Conservation (phyloP, 2,888 invertebrate genomes). For the Tyria jacobaeae region DNA sequence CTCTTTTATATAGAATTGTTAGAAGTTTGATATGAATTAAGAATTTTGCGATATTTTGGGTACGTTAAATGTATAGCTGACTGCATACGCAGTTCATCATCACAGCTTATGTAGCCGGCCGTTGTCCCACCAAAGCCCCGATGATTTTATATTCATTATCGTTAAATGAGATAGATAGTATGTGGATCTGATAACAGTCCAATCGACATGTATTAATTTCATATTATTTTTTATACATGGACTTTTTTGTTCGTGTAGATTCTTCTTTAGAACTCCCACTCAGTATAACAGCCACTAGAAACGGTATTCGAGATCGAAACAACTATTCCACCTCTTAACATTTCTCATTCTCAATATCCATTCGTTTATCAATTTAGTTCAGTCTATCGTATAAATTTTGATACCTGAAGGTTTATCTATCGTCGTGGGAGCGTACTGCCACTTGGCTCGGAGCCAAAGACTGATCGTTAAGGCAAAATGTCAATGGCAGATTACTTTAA, state of each 20-base stretch:
- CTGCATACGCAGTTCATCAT: no score
- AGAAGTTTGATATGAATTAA: no score
- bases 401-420: slow-evolving; percentile 44
- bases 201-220: not conserved
- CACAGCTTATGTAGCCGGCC: not conserved
- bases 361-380: slow-evolving; percentile 37
- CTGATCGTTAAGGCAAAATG: slow-evolving; percentile 70
- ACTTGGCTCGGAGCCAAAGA: slow-evolving; percentile 71
- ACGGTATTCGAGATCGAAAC: not conserved
- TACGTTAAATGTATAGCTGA: no score
- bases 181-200: not conserved
- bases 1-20: no score
- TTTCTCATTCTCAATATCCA: slow-evolving; percentile 11
- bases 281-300: not conserved
- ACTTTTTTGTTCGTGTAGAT: not conserved
- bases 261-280: not conserved
- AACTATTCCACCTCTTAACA: not conserved
- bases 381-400: slow-evolving; percentile 34
- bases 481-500: slow-evolving; percentile 67
- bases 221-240: not conserved
- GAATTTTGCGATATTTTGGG: no score
- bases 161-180: not conserved
- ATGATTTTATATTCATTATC: not conserved
- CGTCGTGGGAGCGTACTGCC: slow-evolving; percentile 26
- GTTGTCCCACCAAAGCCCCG: not conserved